A percentile compares a stretch with the other conserved stretches of the same genome.
These are phyloP conservation scores for Tadarida brasiliensis DNA, from an alignment of 2,797 vertebrate genomes.

Conservation along the genomic window DNA sequence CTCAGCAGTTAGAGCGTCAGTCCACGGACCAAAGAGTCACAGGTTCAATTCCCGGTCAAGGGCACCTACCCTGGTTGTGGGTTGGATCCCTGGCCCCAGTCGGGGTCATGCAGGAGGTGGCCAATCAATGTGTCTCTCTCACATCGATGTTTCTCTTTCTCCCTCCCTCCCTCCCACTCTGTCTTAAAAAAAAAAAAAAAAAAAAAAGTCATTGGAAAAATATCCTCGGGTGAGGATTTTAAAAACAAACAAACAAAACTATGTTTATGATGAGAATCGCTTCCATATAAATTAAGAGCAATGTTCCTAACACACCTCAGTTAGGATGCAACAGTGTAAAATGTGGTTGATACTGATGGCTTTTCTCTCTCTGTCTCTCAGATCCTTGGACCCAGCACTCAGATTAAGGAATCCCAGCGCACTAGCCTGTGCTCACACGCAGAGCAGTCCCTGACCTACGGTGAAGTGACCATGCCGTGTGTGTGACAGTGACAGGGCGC, in stretches of 20 bases:
- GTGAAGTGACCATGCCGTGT: neutral
- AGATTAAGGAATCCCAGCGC: neutral
- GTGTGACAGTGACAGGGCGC: neutral
- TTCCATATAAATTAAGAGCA: constrained; percentile 25
- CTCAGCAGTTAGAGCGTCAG: too few relatives aligned
- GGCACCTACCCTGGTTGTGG: too few relatives aligned
- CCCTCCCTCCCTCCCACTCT: too few relatives aligned
- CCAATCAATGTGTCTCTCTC: too few relatives aligned
- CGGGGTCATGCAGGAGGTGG: too few relatives aligned
- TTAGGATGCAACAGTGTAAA: neutral
- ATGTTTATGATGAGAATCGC: neutral
- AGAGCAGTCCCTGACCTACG: neutral
- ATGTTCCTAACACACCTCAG: neutral
- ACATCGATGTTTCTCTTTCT: too few relatives aligned
- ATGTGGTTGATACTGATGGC: neutral
- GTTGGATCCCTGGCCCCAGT: too few relatives aligned
- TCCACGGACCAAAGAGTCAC: too few relatives aligned
- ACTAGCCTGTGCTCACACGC: neutral
- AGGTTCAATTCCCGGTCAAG: too few relatives aligned
- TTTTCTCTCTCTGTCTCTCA: neutral
- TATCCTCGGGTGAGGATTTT: neutral
- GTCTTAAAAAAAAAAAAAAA: too few relatives aligned
- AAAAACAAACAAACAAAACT: neutral
- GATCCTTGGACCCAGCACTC: neutral
- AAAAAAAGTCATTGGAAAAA: neutral